Evolutionary conservation across 2,888 invertebrate species (phyloP).

Genomic region (Lymantria dispar): DNA sequence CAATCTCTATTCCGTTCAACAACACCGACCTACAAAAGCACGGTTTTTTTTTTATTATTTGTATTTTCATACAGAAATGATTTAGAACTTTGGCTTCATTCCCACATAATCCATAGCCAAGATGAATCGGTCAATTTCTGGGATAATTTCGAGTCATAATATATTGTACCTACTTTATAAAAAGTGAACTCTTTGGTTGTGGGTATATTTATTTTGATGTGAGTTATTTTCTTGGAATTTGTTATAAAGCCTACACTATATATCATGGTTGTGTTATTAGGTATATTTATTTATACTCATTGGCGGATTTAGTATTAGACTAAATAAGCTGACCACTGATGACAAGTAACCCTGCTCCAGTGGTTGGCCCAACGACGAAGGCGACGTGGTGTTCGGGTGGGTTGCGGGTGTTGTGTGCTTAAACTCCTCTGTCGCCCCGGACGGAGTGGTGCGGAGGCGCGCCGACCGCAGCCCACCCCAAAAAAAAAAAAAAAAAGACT

Average conservation of each 20-base stretch:
- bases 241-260: neutral
- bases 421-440: too few species aligned
- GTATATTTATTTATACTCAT: too few species aligned
- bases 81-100: slow-evolving; percentile 31
- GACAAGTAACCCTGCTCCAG: too few species aligned
- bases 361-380: too few species aligned
- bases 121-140: slow-evolving; percentile 33
- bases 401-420: too few species aligned
- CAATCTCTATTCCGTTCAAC: slow-evolving; percentile 11
- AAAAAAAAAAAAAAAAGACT: too few species aligned
- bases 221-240: neutral
- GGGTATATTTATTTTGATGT: slow-evolving; percentile 1
- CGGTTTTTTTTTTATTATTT: neutral
- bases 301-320: too few species aligned
- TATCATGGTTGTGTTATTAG: neutral
- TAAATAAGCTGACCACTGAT: too few species aligned
- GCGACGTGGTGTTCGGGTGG: too few species aligned
- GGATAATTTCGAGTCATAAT: slow-evolving; percentile 25
- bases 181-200: slow-evolving; percentile 7
- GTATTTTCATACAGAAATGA: slow-evolving; percentile 18
- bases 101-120: slow-evolving; percentile 27
- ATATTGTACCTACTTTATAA: slow-evolving; percentile 22
- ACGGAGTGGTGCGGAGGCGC: too few species aligned
- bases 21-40: slow-evolving; percentile 16
- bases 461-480: too few species aligned